Evolutionary conservation across 2,113 vertebrate species (phyloP), one percentile per base, ranked within the genome.

Genomic region (Pongo abelii): DNA sequence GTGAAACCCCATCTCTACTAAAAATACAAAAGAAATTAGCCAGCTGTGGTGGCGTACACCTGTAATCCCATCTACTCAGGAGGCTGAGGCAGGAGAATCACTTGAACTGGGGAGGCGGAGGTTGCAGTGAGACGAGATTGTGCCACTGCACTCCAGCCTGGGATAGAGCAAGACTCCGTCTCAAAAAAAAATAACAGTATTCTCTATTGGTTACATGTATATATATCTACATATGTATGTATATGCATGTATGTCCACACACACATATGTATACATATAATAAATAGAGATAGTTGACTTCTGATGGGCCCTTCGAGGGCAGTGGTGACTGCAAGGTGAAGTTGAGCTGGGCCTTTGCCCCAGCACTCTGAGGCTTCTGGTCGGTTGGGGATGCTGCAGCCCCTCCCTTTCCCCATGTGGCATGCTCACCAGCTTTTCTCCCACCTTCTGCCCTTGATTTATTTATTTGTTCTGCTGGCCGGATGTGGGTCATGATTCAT

Each of bases 311-410:
- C 9, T 35, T 75, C 43, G 8, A 2, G 30, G 61, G 20, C 50
- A 40, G 9, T 3, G 18, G 1, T 4, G 8, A 50, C 27, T 30
- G 52, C 27, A 43, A 74, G 74, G 32, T 3, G 1, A 8, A 48
- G 38, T 18, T 8, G 64, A 50, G 23, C 97, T 94, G 85, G 97
- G 98, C 98, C 98, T 98, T 98, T 98, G 98, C 97, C 98, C 97
- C 97, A 98, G 97, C 97, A 95, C 98, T 98, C 98, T 98, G 99
- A 99, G 98, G 98, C 98, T 99, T 99, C 99, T 99, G 99, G 99
- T 99, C 99, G 99, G 98, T 98, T 64, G 27, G 12, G 27, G 98
- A 99, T 96, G 98, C 98, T 98, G 98, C 99, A 98, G 97, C 98
- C 97, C 91, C 96, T 98, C 97, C 93, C 96, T 97, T 98, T 99